Base-by-base conservation (phyloP, 2,797 vertebrate species). In the Buphagus erythrorhynchus region DNA sequence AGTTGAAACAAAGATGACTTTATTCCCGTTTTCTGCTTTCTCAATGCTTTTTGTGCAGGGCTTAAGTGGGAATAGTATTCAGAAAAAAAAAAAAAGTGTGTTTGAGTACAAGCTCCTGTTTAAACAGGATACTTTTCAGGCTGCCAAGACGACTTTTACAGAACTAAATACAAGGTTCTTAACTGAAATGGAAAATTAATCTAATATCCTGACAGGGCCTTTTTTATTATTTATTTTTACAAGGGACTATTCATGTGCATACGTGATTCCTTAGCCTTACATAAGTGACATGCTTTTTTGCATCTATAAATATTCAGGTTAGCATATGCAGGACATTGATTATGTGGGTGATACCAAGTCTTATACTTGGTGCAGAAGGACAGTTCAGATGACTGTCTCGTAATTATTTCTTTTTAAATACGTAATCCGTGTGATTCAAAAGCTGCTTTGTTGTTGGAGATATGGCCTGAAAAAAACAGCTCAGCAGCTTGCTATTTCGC, bases 1-100 rank as follows among this genome's bases (percentile, higher is more conserved):
- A 74, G 51, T 82, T 71, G 71, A 97, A 97, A 98, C 95, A 97
- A 98, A 96, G 92, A 86, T 94, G 9, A 96, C 95, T 97, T 97
- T 97, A 95, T 97, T 95, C 93, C 83, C 38, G 26, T 79, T 68
- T 84, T 91, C 81, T 73, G 17, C 40, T 76, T 93, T 62, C 52
- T 51, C 31, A 24, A 24, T 52, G 22, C 54, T 80, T 86, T 97
- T 94, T 92, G 73, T 86, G 82, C 42, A 77, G 76, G 75, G 54
- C 33, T 91, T 83, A 96, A 97, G 92, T 93, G 82, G 95, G 76
- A 86, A 83, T 48, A 91, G 29, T 79, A 69, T 83, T 79, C 14
- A 6, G 68, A 14, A 46, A 51, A 62, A 46, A 72, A 48, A 78
- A 79, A 51, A 16, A 86, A 63, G 62, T 71, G 77, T 74, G 28